phyloP scores from a whole-genome alignment of 1,140 invertebrate species.

The Anastrepha ludens region DNA sequence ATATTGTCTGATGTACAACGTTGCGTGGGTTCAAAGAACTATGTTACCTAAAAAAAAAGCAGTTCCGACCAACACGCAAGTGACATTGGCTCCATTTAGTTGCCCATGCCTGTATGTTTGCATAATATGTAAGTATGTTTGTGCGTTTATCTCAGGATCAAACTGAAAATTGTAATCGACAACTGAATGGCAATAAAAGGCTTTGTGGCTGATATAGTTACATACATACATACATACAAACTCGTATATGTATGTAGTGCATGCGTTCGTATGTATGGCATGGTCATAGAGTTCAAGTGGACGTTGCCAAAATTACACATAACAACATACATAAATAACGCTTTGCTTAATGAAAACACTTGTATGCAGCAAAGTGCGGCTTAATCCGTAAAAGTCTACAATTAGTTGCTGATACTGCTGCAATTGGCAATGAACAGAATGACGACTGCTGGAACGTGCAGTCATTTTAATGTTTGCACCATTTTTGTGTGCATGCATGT shows the following conservation, averaged over 20 bases:
- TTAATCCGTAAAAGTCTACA: constrained; percentile 43
- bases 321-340: constrained; percentile 1
- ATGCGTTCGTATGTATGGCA: not conserved
- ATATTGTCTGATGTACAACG: too few species aligned
- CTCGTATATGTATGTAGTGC: not conserved
- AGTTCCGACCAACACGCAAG: too few species aligned
- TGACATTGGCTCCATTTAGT: too few species aligned
- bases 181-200: too few species aligned
- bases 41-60: too few species aligned
- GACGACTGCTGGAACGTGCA: constrained; percentile 43
- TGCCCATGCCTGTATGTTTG: too few species aligned
- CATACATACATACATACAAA: not conserved
- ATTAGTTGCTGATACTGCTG: constrained; percentile 23
- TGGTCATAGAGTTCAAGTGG: constrained; percentile 41
- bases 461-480: constrained; percentile 51
- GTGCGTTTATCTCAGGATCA: too few species aligned
- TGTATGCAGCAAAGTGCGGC: constrained; percentile 38
- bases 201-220: too few species aligned
- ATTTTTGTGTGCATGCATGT: not conserved
- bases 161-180: too few species aligned
- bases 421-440: constrained; percentile 49
- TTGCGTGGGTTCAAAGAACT: too few species aligned
- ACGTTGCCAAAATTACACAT: not conserved
- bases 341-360: constrained; percentile 19
- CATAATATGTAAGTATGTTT: too few species aligned